phyloP scores from a whole-genome alignment of 1,140 invertebrate species.

The Drosophila bocki region DNA sequence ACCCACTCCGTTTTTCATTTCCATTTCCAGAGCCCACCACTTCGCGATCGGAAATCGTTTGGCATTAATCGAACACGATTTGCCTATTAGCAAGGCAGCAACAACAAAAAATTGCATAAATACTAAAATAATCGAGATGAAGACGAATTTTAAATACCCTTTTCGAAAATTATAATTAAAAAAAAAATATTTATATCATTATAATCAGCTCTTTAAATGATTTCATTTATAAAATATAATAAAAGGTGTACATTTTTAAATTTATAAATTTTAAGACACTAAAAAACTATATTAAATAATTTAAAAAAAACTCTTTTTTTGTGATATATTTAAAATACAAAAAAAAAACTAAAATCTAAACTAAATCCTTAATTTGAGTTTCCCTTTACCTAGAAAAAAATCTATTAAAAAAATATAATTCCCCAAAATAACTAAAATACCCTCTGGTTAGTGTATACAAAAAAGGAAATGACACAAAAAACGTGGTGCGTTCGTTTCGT shows the following conservation, averaged over 20 bases:
- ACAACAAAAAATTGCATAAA: constrained; percentile 17
- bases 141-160: constrained; percentile 2
- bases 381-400: too few relatives aligned
- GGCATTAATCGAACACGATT: constrained; percentile 71
- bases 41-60: constrained; percentile 53
- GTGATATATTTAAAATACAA: too few relatives aligned
- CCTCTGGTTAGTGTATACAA: background rate
- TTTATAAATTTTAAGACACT: background rate
- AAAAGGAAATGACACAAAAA: constrained; percentile 31
- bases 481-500: constrained; percentile 32
- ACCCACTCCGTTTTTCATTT: constrained; percentile 52
- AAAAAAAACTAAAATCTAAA: too few relatives aligned
- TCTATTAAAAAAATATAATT: background rate
- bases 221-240: background rate
- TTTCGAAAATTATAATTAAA: background rate
- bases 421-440: background rate
- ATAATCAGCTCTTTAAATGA: background rate
- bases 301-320: too few relatives aligned
- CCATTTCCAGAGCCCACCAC: constrained; percentile 34
- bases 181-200: too few relatives aligned
- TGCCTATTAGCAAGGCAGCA: constrained; percentile 66
- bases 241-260: background rate
- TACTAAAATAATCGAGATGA: background rate
- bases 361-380: too few relatives aligned
- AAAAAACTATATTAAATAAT: too few relatives aligned